Evolutionary conservation across 2,888 invertebrate genomes (phyloP), one percentile per base, ranked within the genome.

Genomic region (Frankliniella fusca): DNA sequence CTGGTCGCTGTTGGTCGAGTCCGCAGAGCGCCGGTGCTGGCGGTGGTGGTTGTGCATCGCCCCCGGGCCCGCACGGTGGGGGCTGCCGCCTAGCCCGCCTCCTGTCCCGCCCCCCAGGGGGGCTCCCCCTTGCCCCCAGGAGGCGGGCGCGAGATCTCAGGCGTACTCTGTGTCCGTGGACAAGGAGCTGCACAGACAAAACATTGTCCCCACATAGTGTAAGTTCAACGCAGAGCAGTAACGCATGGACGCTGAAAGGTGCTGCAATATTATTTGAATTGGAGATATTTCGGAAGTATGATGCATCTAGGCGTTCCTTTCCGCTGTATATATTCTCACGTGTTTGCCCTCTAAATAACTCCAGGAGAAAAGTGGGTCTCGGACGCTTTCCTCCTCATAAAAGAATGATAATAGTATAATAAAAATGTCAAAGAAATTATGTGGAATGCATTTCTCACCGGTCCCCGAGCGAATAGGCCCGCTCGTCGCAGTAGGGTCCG

Each of bases 151-250:
- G 65, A 83, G 82, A 83, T 85, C 90, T 93, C 92, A 93, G 90
- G 93, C 93, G 88, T 93, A 93, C 89, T 93, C 93, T 84, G 93
- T 93, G 88, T 93, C 93, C 80, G 93, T 93, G 80, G 93, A 93
- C 82, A 91, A 89, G 83, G 70, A 76, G 23, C 70, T 76, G 70
- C 9, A 9, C 38, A 38, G 38, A 5, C 38, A 5, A 20, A 20
- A 15, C 38, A 38, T 38, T 38, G 38, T 38, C 38, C 5, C 38
- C 2, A 2, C 38, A 3, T 38, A 38, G 5, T 3, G 38, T 38
- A 38, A 5, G 5, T 38, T 38, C 38, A 38, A 38, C 38, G 38
- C 38, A 38, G 5, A 38, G 38, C 5, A 38, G 38, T 38, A 38
- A 38, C 38, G 38, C 5, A 38, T 5, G 3, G 38, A 2, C 38